Evolutionary conservation across 1,140 invertebrate species (phyloP).

Genomic region (Drosophila albomicans): DNA sequence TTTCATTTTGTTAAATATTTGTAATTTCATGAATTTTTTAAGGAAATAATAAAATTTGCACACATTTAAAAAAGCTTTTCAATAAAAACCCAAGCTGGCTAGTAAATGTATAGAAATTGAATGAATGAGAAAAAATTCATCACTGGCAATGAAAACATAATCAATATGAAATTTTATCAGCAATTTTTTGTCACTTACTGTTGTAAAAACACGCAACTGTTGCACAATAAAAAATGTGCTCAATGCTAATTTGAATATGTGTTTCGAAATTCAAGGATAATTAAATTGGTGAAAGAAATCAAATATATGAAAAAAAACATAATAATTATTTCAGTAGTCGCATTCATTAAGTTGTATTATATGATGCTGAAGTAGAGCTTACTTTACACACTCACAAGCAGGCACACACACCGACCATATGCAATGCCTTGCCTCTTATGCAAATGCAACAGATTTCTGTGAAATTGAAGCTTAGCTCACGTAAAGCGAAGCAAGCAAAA

Average conservation of each 20-base stretch:
- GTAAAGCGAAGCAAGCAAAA: neutral
- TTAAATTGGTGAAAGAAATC: neutral
- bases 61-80: too few species aligned
- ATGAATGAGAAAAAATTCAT: too few species aligned
- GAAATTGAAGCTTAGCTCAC: constrained; percentile 3
- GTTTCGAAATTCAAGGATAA: neutral
- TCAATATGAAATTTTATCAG: too few species aligned
- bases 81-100: too few species aligned
- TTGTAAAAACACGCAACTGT: too few species aligned
- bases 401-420: neutral
- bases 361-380: constrained; percentile 5
- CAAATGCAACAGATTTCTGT: constrained; percentile 18
- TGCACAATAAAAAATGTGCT: too few species aligned
- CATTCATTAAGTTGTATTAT: constrained; percentile 2
- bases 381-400: neutral
- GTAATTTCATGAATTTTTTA: too few species aligned
- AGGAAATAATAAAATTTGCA: too few species aligned
- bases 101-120: too few species aligned
- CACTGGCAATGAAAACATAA: too few species aligned
- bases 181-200: too few species aligned
- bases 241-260: neutral
- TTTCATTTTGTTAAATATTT: too few species aligned
- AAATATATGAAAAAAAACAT: neutral
- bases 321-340: constrained; percentile 2
- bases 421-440: neutral